Percentiles rank a stretch among this genome's conserved stretches.
Evolutionary conservation across 2,113 vertebrate species (phyloP).

Genomic region (Madoqua kirkii): DNA sequence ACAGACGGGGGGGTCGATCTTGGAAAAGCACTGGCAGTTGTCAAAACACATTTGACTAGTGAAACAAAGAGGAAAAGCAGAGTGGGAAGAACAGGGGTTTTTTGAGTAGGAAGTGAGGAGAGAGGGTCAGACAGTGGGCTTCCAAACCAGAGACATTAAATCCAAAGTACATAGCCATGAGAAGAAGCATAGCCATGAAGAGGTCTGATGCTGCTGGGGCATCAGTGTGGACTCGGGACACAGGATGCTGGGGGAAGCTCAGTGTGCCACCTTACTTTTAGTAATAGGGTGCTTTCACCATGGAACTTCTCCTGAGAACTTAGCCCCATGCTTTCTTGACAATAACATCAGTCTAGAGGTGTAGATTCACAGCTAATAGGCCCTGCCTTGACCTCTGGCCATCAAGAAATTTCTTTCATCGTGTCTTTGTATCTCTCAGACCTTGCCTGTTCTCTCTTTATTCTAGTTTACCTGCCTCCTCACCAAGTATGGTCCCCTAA

Average conservation of each 20-base stretch:
- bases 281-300: background rate
- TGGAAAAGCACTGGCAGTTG: background rate
- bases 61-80: background rate
- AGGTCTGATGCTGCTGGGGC: background rate
- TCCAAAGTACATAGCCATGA: background rate
- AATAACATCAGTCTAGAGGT: background rate
- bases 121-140: background rate
- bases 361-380: background rate
- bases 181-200: background rate
- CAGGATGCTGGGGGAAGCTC: background rate
- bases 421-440: background rate
- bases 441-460: background rate
- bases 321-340: background rate
- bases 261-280: background rate
- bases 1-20: background rate
- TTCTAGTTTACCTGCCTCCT: background rate
- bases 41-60: background rate
- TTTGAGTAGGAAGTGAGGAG: background rate
- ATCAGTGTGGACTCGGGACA: accelerated
- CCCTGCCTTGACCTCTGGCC: background rate
- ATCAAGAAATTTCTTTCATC: background rate
- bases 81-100: accelerated
- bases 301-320: background rate
- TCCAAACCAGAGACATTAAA: background rate
- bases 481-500: background rate